phyloP scores from a whole-genome alignment of 1,140 invertebrate genomes.

The Lasaia peninsularis region DNA sequence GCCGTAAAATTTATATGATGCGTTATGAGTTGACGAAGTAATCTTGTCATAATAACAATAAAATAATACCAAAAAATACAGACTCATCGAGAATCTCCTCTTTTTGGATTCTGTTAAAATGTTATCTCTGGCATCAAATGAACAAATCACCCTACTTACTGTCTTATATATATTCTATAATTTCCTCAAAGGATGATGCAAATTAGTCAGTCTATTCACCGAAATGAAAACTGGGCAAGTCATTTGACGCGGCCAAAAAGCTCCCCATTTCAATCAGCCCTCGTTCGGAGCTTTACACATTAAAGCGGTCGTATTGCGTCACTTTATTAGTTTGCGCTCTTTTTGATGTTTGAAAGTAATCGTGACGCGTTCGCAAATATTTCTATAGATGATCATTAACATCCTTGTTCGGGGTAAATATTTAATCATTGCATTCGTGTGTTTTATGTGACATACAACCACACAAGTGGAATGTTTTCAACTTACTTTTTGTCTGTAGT shows the following conservation, averaged over 20 bases:
- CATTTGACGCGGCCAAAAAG: conserved; percentile 56
- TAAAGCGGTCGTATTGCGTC: conserved; percentile 69
- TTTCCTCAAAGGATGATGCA: conserved; percentile 64
- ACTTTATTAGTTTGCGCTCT: conserved; percentile 69
- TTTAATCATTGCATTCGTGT: background rate
- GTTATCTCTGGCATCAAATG: too few species aligned
- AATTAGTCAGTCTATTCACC: conserved; percentile 71
- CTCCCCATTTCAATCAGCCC: conserved; percentile 60
- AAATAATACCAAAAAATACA: too few species aligned
- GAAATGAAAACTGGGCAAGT: conserved; percentile 57
- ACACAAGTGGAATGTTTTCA: too few species aligned
- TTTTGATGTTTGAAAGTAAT: conserved; percentile 70
- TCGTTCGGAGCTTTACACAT: conserved; percentile 67
- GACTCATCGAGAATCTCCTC: too few species aligned
- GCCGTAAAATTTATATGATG: too few species aligned
- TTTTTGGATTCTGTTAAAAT: too few species aligned
- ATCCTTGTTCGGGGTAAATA: background rate
- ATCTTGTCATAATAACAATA: too few species aligned
- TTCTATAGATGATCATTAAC: conserved; percentile 39
- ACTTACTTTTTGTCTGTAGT: too few species aligned
- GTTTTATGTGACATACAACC: background rate
- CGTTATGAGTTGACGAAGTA: too few species aligned
- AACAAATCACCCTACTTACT: too few species aligned
- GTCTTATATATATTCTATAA: conserved; percentile 38
- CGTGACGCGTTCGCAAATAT: conserved; percentile 42